phyloP scores from a whole-genome alignment of 2,113 vertebrate species.

The Poecile atricapillus region DNA sequence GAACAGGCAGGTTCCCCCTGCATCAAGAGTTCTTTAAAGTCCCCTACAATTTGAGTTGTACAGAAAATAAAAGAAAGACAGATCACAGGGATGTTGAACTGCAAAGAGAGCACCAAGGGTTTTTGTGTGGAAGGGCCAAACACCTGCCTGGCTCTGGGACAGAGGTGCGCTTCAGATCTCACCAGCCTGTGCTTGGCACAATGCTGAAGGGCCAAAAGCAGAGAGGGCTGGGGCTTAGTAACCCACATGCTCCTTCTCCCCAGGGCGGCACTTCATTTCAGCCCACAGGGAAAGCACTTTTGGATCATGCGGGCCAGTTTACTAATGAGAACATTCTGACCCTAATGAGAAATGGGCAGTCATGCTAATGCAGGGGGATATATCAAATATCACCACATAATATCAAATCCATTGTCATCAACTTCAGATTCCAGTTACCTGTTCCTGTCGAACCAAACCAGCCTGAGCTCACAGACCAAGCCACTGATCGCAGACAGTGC shows the following conservation, averaged over 20 bases:
- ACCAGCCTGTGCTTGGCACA: background rate
- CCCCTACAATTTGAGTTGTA: accelerated
- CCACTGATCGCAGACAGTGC: background rate
- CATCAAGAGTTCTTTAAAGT: background rate
- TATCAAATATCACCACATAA: accelerated
- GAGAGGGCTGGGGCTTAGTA: background rate
- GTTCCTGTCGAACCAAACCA: background rate
- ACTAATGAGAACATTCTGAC: background rate
- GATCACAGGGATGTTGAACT: background rate
- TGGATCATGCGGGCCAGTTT: background rate
- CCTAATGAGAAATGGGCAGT: background rate
- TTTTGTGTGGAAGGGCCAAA: background rate
- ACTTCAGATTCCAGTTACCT: background rate
- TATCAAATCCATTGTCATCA: background rate
- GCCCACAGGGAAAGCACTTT: background rate
- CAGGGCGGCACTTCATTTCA: background rate
- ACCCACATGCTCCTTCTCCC: background rate
- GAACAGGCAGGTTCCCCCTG: background rate
- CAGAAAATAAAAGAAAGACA: background rate
- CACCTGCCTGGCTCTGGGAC: background rate
- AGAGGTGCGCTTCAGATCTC: background rate
- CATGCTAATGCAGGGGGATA: background rate
- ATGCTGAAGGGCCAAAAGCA: background rate
- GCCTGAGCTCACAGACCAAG: background rate
- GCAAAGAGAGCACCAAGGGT: background rate